Conservation (phyloP, 2,113 vertebrate genomes). For the Cebidichthys violaceus region DNA sequence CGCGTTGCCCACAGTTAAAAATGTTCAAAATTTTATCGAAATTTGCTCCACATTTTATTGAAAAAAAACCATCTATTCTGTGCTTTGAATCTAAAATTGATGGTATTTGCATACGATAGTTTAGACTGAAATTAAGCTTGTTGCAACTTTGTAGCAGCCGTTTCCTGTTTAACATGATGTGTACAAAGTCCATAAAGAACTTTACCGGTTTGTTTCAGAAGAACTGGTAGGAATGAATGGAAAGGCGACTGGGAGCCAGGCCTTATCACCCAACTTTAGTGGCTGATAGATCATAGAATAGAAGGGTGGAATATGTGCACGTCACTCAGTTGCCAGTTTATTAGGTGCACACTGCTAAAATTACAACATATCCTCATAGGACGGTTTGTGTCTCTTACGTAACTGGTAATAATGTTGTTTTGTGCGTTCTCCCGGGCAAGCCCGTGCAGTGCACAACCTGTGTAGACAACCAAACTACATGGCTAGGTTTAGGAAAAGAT, state of each 20-base stretch:
- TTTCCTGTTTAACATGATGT: neutral
- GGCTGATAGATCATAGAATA: neutral
- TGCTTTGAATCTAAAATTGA: too few relatives aligned
- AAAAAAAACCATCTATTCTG: too few relatives aligned
- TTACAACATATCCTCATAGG: too few relatives aligned
- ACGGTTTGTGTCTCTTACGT: too few relatives aligned
- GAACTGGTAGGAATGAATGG: neutral
- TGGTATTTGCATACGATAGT: too few relatives aligned
- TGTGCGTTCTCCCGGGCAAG: neutral
- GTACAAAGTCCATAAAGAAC: neutral
- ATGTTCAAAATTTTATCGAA: too few relatives aligned
- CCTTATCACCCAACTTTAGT: neutral
- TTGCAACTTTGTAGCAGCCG: neutral
- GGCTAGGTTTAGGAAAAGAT: too few relatives aligned
- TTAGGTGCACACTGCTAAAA: neutral
- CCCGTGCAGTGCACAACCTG: neutral
- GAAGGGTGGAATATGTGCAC: neutral
- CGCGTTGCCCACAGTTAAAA: too few relatives aligned
- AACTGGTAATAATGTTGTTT: too few relatives aligned
- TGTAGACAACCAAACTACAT: neutral
- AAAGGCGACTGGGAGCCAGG: neutral
- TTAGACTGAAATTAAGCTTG: too few relatives aligned
- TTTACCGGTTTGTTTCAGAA: neutral
- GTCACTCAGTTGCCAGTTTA: neutral
- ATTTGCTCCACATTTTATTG: too few relatives aligned